Evolutionary conservation across 2,888 invertebrate genomes (phyloP), one percentile per base, ranked within the genome.

Genomic region (Therioaphis trifolii): DNA sequence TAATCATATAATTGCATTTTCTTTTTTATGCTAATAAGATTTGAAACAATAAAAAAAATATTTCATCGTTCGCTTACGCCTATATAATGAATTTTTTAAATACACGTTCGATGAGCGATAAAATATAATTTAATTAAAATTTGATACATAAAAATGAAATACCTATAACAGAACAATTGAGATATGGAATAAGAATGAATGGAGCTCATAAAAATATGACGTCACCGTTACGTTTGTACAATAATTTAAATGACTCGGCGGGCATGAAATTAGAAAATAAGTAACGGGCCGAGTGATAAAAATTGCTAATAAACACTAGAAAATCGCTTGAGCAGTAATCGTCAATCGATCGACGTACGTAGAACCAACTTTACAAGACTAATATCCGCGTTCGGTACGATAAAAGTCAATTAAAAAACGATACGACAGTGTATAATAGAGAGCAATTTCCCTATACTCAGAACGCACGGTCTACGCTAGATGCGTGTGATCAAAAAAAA

Each of bases 131-230:
- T 21, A 77, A 63, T 77, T 29, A 75, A 43, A 43, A 61, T 43
- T 12, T 5, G 24, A 61, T 61, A 63, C 66, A 63, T 46, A 63
- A 46, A 63, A n/a, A 52, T 29, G 46, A 52, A 49, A 29, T 72
- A 29, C n/a, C 52, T n/a, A 11, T 9, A 66, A 35, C 49, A 63
- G 35, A 66, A 49, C 21, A 66, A 49, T 77, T 66, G 49, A 77
- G 63, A 66, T 66, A 66, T 49, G 49, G n/a, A 21, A 49, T 29
- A 49, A 27, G 35, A 66, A 77, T 35, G 63, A 66, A 77, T 49
- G 63, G 21, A 77, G 35, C 21, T 66, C 66, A 49, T 66, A 77
- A 66, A 76, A 66, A 35, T 52, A 66, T 77, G 66, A 77, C 49
- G 35, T 77, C 77, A 66, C 49, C 49, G 15, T 52, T 21, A 2